Percentiles rank a stretch among this genome's conserved stretches.
These are phyloP conservation scores for Epinephelus malabaricus DNA, from an alignment of 2,797 vertebrate genomes.

Conservation along the genomic window DNA sequence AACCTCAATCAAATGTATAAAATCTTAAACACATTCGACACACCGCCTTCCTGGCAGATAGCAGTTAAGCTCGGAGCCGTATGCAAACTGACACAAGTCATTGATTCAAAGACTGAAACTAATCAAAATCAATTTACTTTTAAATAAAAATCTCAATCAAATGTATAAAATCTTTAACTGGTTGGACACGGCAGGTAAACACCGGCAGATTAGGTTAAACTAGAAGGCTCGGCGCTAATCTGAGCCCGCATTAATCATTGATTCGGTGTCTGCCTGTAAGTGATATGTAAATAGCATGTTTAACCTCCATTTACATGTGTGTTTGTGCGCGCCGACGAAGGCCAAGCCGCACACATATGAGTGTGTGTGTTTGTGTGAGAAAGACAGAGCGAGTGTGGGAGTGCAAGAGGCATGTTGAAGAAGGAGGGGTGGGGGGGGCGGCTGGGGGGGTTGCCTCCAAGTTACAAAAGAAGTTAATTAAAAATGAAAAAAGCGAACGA, in stretches of 20 bases:
- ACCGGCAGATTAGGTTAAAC: constrained; percentile 61
- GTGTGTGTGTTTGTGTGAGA: constrained; percentile 39
- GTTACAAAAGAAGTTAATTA: constrained; percentile 87
- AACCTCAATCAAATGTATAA: constrained; percentile 38
- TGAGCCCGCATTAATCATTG: constrained; percentile 77
- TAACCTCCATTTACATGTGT: constrained; percentile 76
- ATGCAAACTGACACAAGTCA: constrained; percentile 39
- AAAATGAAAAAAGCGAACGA: constrained; percentile 78
- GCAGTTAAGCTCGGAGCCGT: too few relatives aligned
- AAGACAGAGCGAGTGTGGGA: constrained; percentile 67
- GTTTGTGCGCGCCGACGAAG: constrained; percentile 26
- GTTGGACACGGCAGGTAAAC: constrained; percentile 53
- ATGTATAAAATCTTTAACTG: constrained; percentile 55
- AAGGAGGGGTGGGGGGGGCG: not conserved
- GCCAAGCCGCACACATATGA: constrained; percentile 9
- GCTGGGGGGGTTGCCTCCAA: constrained; percentile 61
- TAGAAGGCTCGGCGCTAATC: constrained; percentile 65
- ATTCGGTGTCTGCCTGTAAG: constrained; percentile 78
- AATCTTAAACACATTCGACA: constrained; percentile 34
- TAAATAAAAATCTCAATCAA: constrained; percentile 55
- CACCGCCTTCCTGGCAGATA: constrained; percentile 10
- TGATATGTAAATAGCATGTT: constrained; percentile 85
- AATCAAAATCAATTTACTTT: constrained; percentile 52
- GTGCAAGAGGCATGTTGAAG: constrained; percentile 72
- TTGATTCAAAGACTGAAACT: constrained; percentile 39